Base-by-base conservation (phyloP, 35 echinoderm and acorn worm genomes). In the Apostichopus californicus region DNA sequence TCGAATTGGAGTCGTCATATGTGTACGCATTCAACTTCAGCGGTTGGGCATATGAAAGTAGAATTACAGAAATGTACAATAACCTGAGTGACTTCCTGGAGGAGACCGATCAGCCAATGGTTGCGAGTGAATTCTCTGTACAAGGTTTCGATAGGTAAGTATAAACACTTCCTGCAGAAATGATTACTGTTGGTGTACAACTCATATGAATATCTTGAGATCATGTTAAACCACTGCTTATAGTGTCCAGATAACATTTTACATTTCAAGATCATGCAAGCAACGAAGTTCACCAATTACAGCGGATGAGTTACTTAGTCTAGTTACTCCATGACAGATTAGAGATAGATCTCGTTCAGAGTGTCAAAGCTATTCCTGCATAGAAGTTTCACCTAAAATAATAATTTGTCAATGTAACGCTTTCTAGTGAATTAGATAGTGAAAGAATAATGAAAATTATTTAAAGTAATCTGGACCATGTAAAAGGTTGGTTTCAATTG, bases 1-100 rank as follows among this genome's bases (percentile, higher is more conserved):
- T 25, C 54, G 81, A 59, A 58, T 9, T 59, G 18, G 55, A 8
- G 1, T 20, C 28, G 5, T 58, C 55, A 56, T 58, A 89, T 55
- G 86, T 89, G 10, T 89, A 66, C 46, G 86, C 24, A 8, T 75
- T 72, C 28, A 89, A 72, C 22, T 89, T 89, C 46, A 28, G 68
- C 25, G 64, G 86, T 6, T 89, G 24, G 57, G 64, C 86, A 15
- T 12, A 25, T 21, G 86, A 26, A 89, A 6, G 24, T 15, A 68
- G 25, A 17, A 21, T 55, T 6, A 5, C 58, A 72, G 68, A 72
- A 89, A 89, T 65, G 61, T 72, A 89, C 63, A 72, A 13, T 5
- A 34, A 66, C 71, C 64, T 89, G 5, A 3, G 10, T 4, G 4
- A 75, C 4, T 20, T 34, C 17, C 24, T 89, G 5, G 13, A 89